Percentiles rank a stretch among this genome's conserved stretches.
Conservation (phyloP, 2,888 invertebrate genomes). For the Apotomis capreana region DNA sequence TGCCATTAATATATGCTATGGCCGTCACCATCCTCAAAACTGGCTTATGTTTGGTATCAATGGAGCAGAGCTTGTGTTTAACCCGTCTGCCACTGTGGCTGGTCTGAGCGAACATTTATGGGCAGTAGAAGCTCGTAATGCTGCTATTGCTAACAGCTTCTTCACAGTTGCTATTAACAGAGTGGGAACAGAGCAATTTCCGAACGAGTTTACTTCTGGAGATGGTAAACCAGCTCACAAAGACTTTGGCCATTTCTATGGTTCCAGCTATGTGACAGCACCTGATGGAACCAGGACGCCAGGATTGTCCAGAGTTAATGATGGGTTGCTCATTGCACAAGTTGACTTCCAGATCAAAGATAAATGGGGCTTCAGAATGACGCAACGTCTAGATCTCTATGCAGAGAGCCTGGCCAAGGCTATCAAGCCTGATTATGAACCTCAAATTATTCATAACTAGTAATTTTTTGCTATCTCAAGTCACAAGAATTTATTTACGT, state of each 20-base stretch:
- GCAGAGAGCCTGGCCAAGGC: constrained; percentile 86
- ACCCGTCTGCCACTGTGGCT: constrained; percentile 97
- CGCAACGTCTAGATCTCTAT: constrained; percentile 96
- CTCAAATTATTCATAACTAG: constrained; percentile 58
- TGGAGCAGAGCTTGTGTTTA: constrained; percentile 99
- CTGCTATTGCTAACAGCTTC: constrained; percentile 98
- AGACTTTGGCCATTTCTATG: constrained; percentile 98
- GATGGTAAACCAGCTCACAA: constrained; percentile 91
- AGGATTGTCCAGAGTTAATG: constrained; percentile 89
- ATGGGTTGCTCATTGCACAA: constrained; percentile 95
- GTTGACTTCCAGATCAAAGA: constrained; percentile 97
- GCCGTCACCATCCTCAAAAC: constrained; percentile 98
- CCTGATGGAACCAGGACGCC: constrained; percentile 97
- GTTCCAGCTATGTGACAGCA: constrained; percentile 96
- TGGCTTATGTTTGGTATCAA: constrained; percentile 99
- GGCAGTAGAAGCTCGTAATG: constrained; percentile 97
- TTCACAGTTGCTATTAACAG: constrained; percentile 97
- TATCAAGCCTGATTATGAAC: constrained; percentile 63
- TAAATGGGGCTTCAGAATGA: constrained; percentile 98
- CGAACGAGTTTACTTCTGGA: constrained; percentile 81
- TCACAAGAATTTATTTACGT: not conserved
- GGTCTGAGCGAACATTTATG: constrained; percentile 95
- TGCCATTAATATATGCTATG: constrained; percentile 98
- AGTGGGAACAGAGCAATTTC: constrained; percentile 94
- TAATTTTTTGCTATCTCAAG: constrained; percentile 1